Evolutionary conservation across 2,888 invertebrate genomes (phyloP), one percentile per base, ranked within the genome.

Genomic region (Synergus itoensis): DNA sequence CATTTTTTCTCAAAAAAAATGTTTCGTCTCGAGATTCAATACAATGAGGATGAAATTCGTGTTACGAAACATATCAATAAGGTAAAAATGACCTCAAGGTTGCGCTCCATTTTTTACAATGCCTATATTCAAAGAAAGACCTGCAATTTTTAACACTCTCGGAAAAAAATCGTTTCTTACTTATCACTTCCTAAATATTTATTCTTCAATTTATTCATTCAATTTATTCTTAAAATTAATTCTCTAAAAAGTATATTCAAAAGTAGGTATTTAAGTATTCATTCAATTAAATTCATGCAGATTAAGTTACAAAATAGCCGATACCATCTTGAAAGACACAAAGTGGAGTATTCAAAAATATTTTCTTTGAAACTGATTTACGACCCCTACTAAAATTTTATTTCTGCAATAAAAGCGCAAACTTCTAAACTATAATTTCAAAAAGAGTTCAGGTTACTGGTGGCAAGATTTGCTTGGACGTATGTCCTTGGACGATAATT

Each of bases 1-100:
- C 60, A 21, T 21, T 21, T 2, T 60, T n/a, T 16, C 21, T 41
- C 11, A 18, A 67, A n/a, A 43, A 9, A 67, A 43, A 0, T 53
- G 48, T 69, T 48, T n/a, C 36, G n/a, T 28, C 48, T 53, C 8
- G 9, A 73, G 48, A 73, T 21, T 36, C 11, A 48, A 48, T 53
- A 73, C 73, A 73, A 73, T 53, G 48, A 36, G 45, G 48, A 73
- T 73, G 48, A 73, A 73, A 73, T 73, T 53, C 36, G 48, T 73
- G 73, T 73, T 73, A 48, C 48, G 73, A 73, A 73, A 73, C 73
- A 73, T 36, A n/a, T 28, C 53, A 73, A 28, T 21, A 9, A 0
- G 14, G 45, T 48, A 9, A 73, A 73, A 36, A 73, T 53, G 16
- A 12, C n/a, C n/a, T 53, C 8, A n/a, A 53, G 53, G 7, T 53